Conservation (phyloP, 2,888 invertebrate genomes). For the Eudemis profundana region DNA sequence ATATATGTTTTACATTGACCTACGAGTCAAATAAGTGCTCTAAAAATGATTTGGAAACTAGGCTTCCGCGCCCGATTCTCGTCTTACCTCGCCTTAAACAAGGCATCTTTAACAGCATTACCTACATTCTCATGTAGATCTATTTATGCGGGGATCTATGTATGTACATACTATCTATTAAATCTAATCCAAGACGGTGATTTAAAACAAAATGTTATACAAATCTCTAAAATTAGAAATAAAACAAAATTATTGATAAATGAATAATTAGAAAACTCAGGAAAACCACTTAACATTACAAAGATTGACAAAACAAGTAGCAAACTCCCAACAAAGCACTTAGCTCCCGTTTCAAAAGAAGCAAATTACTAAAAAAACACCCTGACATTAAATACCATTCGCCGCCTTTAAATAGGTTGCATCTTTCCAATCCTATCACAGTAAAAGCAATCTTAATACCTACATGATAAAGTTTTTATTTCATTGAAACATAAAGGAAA, state of each 20-base stretch:
- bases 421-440: background rate
- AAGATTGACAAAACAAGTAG: conserved; percentile 1
- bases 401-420: background rate
- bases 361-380: conserved; percentile 29
- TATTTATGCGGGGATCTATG: no score
- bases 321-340: conserved; percentile 29
- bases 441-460: conserved; percentile 8
- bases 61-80: no score
- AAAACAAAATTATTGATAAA: background rate
- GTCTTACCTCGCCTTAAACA: no score
- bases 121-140: no score
- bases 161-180: no score
- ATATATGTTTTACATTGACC: no score
- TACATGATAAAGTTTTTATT: conserved; percentile 9
- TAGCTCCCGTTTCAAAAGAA: conserved; percentile 12
- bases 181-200: no score
- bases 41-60: no score
- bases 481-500: background rate
- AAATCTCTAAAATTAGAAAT: background rate
- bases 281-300: background rate
- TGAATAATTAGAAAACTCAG: background rate
- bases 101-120: no score
- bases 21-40: no score
- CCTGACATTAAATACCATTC: conserved; percentile 10
- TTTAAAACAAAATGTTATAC: background rate